Percentiles rank a stretch among this genome's conserved stretches.
These are phyloP conservation scores for Calonectris borealis DNA, from an alignment of 2,113 vertebrate genomes.

Conservation along the genomic window DNA sequence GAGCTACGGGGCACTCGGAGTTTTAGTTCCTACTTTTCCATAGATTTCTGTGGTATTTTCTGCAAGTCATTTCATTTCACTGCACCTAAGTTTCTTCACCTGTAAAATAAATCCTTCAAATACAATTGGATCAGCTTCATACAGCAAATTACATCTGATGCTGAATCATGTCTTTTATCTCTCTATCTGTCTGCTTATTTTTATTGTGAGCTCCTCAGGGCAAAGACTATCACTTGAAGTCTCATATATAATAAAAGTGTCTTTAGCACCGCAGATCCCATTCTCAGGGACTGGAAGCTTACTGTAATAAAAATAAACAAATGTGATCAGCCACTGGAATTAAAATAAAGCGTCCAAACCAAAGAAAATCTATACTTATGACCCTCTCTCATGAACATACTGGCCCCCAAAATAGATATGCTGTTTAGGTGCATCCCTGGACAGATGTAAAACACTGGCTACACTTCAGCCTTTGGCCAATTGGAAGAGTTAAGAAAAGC, in stretches of 20 bases:
- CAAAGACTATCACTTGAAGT: constrained; percentile 43
- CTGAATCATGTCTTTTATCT: constrained; percentile 68
- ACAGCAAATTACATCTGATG: constrained; percentile 61
- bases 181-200: constrained; percentile 51
- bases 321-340: constrained; percentile 19
- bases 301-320: constrained; percentile 53
- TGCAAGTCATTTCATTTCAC: constrained; percentile 49
- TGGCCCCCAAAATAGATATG: background rate
- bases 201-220: constrained; percentile 53
- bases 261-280: constrained; percentile 20
- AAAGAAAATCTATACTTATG: background rate
- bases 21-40: background rate
- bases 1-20: background rate
- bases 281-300: background rate
- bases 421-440: background rate
- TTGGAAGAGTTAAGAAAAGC: background rate
- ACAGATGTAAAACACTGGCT: background rate
- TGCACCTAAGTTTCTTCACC: constrained; percentile 34
- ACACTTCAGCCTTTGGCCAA: background rate
- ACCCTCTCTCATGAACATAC: background rate
- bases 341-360: constrained; percentile 18
- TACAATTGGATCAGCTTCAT: constrained; percentile 60
- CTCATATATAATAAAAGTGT: constrained; percentile 53
- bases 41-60: background rate
- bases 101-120: constrained; percentile 63